Base-by-base conservation (phyloP, 2,113 vertebrate genomes). In the Hippolais icterina region DNA sequence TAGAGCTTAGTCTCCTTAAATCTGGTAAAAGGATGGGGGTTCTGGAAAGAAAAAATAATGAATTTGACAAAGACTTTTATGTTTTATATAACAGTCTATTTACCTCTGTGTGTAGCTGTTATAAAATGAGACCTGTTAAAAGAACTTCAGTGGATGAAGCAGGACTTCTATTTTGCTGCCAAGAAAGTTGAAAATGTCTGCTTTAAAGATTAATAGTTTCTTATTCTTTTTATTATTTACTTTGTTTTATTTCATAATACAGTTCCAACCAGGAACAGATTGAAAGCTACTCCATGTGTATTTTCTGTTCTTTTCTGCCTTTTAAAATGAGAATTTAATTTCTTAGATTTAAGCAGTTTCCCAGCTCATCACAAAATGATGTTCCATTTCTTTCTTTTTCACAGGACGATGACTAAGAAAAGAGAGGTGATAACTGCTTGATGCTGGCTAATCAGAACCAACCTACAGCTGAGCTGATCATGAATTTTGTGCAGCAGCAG, bases 321-420 rank as follows among this genome's bases (percentile, higher is more conserved):
- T 83, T 93, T 85, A 7, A 70, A 85, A 68, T 47, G 8, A 93
- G 52, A 83, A 75, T 71, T 66, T 77, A 12, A 41, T 91, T 87
- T 74, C 39, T 8, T 59, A 61, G 15, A 57, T 84, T 93, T 89
- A 42, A 53, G 15, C 63, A 54, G 29, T 81, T 59, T 93, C 35
- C 23, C 29, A 70, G 25, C 3, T 77, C 35, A 46, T 77, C 52
- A 49, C 15, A 83, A 89, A 83, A 65, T 66, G 2, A 31, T n/a
- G 10, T 81, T 89, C 9, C 9, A 42, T 11, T 66, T 89, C 52
- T 33, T 93, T 53, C 12, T 54, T 68, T 27, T 92, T 84, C 56
- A 65, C 5, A 53, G 23, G n/a, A 41, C 1, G 17, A 78, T 68
- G 17, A 46, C 28, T 24, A 25, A 94, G 79, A 83, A 86, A 85